Conservation (phyloP, 2,888 invertebrate genomes). For the Euspilapteryx auroguttella region DNA sequence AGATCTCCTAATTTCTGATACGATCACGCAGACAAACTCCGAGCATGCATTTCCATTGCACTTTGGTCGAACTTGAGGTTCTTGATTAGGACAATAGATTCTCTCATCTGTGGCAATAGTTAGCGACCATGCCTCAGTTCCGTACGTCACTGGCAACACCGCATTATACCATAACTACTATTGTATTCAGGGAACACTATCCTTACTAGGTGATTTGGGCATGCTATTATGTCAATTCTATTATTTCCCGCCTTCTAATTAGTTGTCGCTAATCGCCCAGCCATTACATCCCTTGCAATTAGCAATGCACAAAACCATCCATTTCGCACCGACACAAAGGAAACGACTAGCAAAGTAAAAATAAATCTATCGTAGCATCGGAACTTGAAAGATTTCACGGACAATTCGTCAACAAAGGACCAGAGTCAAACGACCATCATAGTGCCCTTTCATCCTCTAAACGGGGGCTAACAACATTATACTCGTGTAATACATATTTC, state of each 20-base stretch:
- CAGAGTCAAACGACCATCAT: constrained; percentile 49
- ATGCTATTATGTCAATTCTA: too few relatives aligned
- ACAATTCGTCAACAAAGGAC: constrained; percentile 43
- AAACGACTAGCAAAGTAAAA: constrained; percentile 18
- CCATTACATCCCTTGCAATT: constrained; percentile 14
- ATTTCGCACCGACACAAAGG: constrained; percentile 9
- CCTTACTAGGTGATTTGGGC: too few relatives aligned
- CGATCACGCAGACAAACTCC: too few relatives aligned
- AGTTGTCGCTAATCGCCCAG: neutral
- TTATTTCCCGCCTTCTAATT: neutral
- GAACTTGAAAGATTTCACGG: constrained; percentile 46
- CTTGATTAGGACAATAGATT: too few relatives aligned
- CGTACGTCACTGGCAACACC: too few relatives aligned
- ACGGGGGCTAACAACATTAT: constrained; percentile 57
- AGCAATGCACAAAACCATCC: constrained; percentile 36
- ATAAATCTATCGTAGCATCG: constrained; percentile 31
- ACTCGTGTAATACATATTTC: constrained; percentile 60
- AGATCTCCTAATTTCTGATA: too few relatives aligned
- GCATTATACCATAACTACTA: too few relatives aligned
- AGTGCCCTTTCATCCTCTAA: constrained; percentile 34
- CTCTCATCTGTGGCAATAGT: too few relatives aligned
- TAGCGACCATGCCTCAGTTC: too few relatives aligned
- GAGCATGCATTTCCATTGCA: too few relatives aligned
- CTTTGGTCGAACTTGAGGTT: too few relatives aligned
- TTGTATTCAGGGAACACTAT: too few relatives aligned